Base-by-base conservation (phyloP, 2,888 invertebrate genomes). In the Cataglyphis cursor region DNA sequence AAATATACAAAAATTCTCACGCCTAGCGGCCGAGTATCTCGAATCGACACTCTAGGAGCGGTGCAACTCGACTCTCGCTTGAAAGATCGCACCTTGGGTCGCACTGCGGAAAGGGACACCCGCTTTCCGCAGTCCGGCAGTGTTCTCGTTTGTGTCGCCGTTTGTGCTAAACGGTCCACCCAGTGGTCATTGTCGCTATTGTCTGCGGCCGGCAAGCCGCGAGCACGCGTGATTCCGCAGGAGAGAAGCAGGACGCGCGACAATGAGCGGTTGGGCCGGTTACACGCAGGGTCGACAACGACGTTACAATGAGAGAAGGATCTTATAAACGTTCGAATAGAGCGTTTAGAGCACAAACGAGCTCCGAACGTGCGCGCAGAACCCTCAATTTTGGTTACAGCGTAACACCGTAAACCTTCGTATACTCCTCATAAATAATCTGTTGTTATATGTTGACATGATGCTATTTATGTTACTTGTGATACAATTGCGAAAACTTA, bases 271-370 rank as follows among this genome's bases (percentile, higher is more conserved):
- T 70, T 87, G 73, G 88, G 89, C 92, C 90, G 91, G 93, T 93
- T 93, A 92, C 91, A 92, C 87, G 91, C 81, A 31, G 66, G 64
- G 86, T 84, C 91, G 89, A 92, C 92, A 90, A 92, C 90, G 89
- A 81, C 88, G 88, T 90, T 89, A 92, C 93, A 93, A 93, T 94
- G 89, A 91, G 89, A 91, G 81, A 83, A 80, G 78, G 83, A 88
- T 85, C 86, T 88, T 84, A 84, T 88, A 87, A 91, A 89, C 89
- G 89, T 89, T 90, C 83, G 78, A 31, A 68, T 28, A 48, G 51
- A 38, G 21, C 31, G 35, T 44, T 61, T 44, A 21, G 44, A 12
- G 70, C 78, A 59, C 44, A 59, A 41, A 57, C 54, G 76, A 66
- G 18, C 72, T n/a, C 44, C 38, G 31, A 24, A 9, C 48, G 62